Evolutionary conservation across 2,113 vertebrate species (phyloP), one percentile per base, ranked within the genome.

Genomic region (Ceyx cyanopectus): DNA sequence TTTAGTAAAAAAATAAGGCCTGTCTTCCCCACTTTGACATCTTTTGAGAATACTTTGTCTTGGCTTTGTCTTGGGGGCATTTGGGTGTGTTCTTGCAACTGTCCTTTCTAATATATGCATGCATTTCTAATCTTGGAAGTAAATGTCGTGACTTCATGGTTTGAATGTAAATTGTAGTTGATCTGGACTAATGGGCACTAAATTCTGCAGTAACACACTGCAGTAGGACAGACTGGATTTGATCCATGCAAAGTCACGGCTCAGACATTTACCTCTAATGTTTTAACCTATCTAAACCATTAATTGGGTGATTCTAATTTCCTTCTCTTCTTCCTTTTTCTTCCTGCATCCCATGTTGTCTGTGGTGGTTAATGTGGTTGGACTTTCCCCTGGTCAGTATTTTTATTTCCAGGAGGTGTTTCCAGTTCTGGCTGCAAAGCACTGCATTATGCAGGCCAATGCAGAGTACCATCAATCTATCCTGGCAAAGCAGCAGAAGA

Each of bases 351-450:
- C 98, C 97, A 93, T 98, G 97, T 97, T 98, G 97, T 99, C 98
- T 95, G 86, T 98, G 97, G 98, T 98, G 98, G 97, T 99, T 98
- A 98, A 92, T 98, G 98, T 99, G 98, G 96, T 98, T 98, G 98
- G 99, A 98, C 98, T 99, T 97, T 98, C 98, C 98, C 99, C 98
- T 99, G 98, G 99, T 99, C 98, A 99, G 99, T 99, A 99, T 99
- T 99, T 99, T 98, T 99, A 99, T 98, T 99, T 99, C 98, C 99
- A 99, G 99, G 99, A 99, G 98, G 99, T 99, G 98, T 98, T 99
- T 92, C 99, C 99, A 14, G 98, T 99, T 92, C 97, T 99, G 97
- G 99, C 99, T 81, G 99, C 99, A 79, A 99, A 99, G 97, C 99
- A 99, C 96, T 99, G 98, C 96, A 98, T 99, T 97, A 99, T 99